phyloP scores from a whole-genome alignment of 2,797 vertebrate species.

The Mormyrus proboscirostris region DNA sequence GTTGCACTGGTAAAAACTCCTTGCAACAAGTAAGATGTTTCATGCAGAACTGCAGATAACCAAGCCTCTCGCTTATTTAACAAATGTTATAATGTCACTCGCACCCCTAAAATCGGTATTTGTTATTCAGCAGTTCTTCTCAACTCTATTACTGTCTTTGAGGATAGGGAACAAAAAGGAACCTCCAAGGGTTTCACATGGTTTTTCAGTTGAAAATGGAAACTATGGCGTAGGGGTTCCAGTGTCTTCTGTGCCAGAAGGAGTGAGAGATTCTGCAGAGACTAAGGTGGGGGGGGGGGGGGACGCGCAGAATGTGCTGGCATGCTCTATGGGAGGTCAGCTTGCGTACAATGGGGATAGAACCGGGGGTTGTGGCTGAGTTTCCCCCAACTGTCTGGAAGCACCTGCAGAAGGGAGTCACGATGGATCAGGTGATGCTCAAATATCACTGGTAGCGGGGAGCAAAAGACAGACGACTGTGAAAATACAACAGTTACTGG shows the following conservation, averaged over 20 bases:
- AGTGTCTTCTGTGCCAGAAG: not conserved
- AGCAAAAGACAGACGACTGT: not conserved
- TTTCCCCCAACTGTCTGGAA: not conserved
- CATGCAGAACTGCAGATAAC: not conserved
- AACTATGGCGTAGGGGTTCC: not conserved
- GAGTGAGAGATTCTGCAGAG: not conserved
- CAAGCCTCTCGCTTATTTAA: not conserved
- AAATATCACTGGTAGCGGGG: not conserved
- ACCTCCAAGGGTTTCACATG: not conserved
- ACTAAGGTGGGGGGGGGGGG: not conserved
- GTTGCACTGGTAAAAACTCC: not conserved
- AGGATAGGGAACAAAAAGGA: not conserved
- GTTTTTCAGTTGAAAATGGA: not conserved
- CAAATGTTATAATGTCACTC: not conserved
- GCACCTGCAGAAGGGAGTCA: not conserved
- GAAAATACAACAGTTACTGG: not conserved
- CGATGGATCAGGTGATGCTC: not conserved
- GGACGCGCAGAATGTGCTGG: not conserved
- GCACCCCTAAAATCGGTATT: not conserved
- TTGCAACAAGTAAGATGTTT: not conserved
- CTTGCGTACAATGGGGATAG: not conserved
- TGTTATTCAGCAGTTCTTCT: not conserved
- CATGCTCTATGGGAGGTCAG: not conserved
- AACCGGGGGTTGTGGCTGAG: not conserved
- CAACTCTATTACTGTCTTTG: not conserved